phyloP scores from a whole-genome alignment of 2,888 invertebrate species.

The Drymonia ruficornis region DNA sequence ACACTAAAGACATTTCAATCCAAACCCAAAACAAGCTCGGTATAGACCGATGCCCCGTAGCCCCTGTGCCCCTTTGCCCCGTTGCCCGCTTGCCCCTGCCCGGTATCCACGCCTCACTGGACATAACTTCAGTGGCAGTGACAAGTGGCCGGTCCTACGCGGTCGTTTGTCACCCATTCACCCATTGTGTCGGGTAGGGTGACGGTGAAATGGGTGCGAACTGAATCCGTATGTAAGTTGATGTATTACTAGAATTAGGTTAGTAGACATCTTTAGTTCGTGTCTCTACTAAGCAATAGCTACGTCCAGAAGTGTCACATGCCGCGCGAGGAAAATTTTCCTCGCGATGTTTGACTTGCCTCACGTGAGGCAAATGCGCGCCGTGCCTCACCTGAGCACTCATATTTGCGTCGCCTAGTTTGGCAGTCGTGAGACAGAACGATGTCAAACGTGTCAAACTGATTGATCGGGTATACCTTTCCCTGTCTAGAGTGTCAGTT shows the following conservation, averaged over 20 bases:
- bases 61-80: no score
- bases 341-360: no score
- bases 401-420: no score
- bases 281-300: neutral
- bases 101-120: neutral
- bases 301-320: no score
- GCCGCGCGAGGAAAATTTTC: no score
- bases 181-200: conserved; percentile 2
- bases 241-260: neutral
- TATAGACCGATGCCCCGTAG: neutral
- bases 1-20: neutral
- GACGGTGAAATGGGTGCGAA: conserved; percentile 1
- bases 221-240: neutral
- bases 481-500: no score
- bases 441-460: no score
- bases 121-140: neutral
- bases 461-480: no score
- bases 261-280: neutral
- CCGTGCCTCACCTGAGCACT: no score
- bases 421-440: no score
- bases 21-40: neutral
- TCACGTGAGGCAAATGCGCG: no score
- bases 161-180: conserved; percentile 6
- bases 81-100: neutral
- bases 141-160: neutral